Conservation (phyloP, 2,113 vertebrate genomes). For the Brachyhypopomus occidentalis region DNA sequence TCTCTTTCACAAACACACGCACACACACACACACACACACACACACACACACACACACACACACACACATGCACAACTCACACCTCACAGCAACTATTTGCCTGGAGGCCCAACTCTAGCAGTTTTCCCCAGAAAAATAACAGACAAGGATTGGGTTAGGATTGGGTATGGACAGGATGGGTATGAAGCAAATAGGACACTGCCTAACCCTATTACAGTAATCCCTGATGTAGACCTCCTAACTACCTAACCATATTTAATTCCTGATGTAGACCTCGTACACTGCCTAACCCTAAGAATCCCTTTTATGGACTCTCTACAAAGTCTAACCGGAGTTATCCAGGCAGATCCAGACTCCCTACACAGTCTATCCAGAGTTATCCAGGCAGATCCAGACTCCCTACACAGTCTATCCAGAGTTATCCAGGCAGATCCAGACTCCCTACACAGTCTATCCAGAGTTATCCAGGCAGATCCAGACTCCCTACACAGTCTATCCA, state of each 20-base stretch:
- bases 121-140: neutral
- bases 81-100: neutral
- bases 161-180: neutral
- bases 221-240: too few species aligned
- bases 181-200: neutral
- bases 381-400: too few species aligned
- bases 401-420: neutral
- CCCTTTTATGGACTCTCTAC: too few species aligned
- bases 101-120: neutral
- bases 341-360: too few species aligned
- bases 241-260: too few species aligned
- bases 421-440: too few species aligned
- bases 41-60: neutral
- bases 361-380: too few species aligned
- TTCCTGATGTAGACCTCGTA: neutral
- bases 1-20: neutral
- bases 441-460: too few species aligned
- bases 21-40: neutral
- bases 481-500: too few species aligned
- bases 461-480: too few species aligned
- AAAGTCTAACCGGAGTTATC: too few species aligned
- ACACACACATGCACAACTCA: conserved; percentile 10
- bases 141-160: neutral
- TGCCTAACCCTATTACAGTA: neutral
- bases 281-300: neutral